Evolutionary conservation across 1,140 invertebrate genomes (phyloP), one percentile per base, ranked within the genome.

Genomic region (Pachypeltis micranthus): DNA sequence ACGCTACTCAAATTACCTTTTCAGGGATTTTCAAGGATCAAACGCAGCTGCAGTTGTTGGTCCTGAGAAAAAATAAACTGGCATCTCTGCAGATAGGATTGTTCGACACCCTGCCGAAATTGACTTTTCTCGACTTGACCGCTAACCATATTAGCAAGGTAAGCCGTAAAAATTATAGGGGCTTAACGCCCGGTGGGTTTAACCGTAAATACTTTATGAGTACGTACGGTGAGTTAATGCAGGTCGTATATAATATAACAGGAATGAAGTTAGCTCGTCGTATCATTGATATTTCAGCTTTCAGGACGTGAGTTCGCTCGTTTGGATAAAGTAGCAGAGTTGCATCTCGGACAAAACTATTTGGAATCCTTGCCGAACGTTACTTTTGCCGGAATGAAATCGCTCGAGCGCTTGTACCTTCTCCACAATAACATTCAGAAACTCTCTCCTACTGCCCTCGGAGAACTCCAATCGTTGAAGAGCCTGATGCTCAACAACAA

Each of bases 401-500:
- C 73, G 0, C 70, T 85, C 12, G 76, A 81, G 28, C 77, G 80
- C n/a, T 68, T 85, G 1, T 81, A 81, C 7, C 71, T 85, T 1
- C 80, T 83, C 69, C 78, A 75, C 10, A 85, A 85, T 66, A 78
- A 78, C 39, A 71, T 85, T 2, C 79, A 80, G 59, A 70, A 68
- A 1, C 65, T 85, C 19, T 74, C 77, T 19, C 68, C 71, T 0
- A 74, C 75, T 4, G 78, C 77, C 44, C 81, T 85, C 44, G 64
- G 70, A 1, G 83, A 83, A 0, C 67, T 84, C 0, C 68, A 67
- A 1, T 81, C 81, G 67, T 69, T 85, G 1, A 79, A 78, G 0
- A 78, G 79, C 12, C 73, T 85, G 0, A 77, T 83, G 65, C 71
- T 85, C 0, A 83, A 84, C 68, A 82, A 83, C 55, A 85, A 85